Evolutionary conservation across 2,888 invertebrate species (phyloP).

Genomic region (Idaea aversata): DNA sequence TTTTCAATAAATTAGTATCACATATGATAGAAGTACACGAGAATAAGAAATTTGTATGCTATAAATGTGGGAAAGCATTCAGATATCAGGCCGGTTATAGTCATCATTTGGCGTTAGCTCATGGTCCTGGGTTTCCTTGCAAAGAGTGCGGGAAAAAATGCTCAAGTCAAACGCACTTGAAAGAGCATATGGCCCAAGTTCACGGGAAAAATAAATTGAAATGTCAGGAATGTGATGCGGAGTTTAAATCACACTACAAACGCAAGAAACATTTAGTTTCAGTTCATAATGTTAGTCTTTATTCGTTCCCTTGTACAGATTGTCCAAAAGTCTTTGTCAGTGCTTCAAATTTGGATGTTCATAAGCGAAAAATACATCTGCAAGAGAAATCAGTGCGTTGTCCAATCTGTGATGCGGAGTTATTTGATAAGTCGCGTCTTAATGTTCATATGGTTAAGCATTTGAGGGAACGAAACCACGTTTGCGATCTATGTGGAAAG

Average conservation of each 20-base stretch:
- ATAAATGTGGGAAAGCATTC: constrained; percentile 20
- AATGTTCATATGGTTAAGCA: constrained; percentile 68
- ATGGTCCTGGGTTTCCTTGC: constrained; percentile 33
- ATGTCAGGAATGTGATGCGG: constrained; percentile 40
- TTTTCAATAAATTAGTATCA: constrained; percentile 18
- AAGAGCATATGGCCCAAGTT: constrained; percentile 35
- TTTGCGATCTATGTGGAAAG: constrained; percentile 77
- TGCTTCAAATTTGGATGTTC: constrained; percentile 44
- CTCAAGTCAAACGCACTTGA: constrained; percentile 20
- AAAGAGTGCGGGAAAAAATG: constrained; percentile 39
- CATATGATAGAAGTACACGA: constrained; percentile 22
- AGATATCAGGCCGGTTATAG: constrained; percentile 12
- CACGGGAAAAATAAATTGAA: constrained; percentile 41
- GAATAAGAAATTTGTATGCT: constrained; percentile 18
- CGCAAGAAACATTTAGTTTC: constrained; percentile 40
- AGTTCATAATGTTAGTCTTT: constrained; percentile 34
- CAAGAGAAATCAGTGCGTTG: constrained; percentile 50
- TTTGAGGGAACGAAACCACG: constrained; percentile 64
- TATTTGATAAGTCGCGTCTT: constrained; percentile 45
- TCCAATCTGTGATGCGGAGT: constrained; percentile 44
- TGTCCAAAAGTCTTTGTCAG: constrained; percentile 47
- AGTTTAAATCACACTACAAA: constrained; percentile 39
- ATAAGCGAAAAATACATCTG: constrained; percentile 46
- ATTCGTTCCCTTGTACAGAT: constrained; percentile 38
- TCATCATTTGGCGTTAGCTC: constrained; percentile 13